Evolutionary conservation across 1,140 invertebrate genomes (phyloP).

Genomic region (Myzus persicae): DNA sequence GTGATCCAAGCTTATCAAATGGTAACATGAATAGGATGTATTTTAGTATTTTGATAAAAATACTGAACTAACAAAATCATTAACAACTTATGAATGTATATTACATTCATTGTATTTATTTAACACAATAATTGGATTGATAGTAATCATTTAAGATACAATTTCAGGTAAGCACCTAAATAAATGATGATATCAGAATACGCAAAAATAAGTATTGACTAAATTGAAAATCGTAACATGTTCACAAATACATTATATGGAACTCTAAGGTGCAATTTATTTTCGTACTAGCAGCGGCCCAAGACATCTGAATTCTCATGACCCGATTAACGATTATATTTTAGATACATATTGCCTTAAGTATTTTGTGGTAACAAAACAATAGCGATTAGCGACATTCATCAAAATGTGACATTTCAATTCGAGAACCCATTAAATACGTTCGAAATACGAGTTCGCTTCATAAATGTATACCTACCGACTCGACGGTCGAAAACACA

Average conservation of each 20-base stretch:
- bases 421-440: not conserved
- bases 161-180: not conserved
- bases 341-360: too few relatives aligned
- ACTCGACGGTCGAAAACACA: not conserved
- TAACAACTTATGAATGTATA: not conserved
- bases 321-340: not conserved
- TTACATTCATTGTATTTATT: not conserved
- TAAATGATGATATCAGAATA: not conserved
- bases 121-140: not conserved
- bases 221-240: not conserved
- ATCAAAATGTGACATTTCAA: conserved; percentile 1
- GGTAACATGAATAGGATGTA: not conserved
- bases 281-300: not conserved
- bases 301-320: not conserved
- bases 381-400: not conserved
- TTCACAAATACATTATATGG: not conserved
- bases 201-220: not conserved
- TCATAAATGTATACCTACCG: not conserved
- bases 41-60: not conserved
- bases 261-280: too few relatives aligned
- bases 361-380: not conserved
- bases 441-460: not conserved
- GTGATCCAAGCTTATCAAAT: not conserved
- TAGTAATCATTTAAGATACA: not conserved
- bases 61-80: too few relatives aligned